Base-by-base conservation (phyloP, 2,888 invertebrate genomes). In the Lycophotia porphyrea region DNA sequence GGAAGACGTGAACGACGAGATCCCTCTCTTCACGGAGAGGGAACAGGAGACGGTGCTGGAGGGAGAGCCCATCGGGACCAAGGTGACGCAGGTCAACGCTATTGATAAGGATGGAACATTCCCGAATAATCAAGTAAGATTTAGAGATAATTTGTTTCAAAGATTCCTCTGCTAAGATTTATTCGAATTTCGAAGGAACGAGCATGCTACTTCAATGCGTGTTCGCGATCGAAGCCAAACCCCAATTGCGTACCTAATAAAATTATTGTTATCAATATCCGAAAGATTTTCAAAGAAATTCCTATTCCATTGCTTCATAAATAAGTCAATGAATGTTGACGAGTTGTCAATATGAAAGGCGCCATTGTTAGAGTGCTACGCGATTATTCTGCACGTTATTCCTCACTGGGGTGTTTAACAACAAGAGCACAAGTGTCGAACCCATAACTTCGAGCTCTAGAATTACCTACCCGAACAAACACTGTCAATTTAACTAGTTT, bases 1-100 rank as follows among this genome's bases (percentile, higher is more conserved):
- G 82, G 98, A 99, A 95, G 99, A 99, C 94, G 99, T 99, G 77
- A 99, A 99, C 96, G 99, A 99, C 94, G 99, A 99, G 96, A 99
- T 99, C 90, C 99, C 99, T 39, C 97, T 99, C 85, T 99, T 99
- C 96, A 99, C 99, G 78, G 99, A 99, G 95, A 97, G 99, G 84
- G 99, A 99, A 94, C 99, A 99, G 93, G 99, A 99, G 96, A 99
- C 99, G 8, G 99, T 99, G 77, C 97, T 99, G 88, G 99, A 99
- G 95, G 99, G 99, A 80, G 99, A 99, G 94, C 99, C 99, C 60
- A 98, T 99, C 88, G 99, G 99, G 83, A 99, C 99, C 85, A 98
- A 98, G 97, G 99, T 99, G 88, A 99, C 99, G 55, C 98, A 99
- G 97, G 99, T 99, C 93, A 99, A 99, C 96, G 99, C 99, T 75